These are phyloP conservation scores for Gallinago stenura DNA, from an alignment of 2,797 vertebrate genomes.

Conservation along the genomic window DNA sequence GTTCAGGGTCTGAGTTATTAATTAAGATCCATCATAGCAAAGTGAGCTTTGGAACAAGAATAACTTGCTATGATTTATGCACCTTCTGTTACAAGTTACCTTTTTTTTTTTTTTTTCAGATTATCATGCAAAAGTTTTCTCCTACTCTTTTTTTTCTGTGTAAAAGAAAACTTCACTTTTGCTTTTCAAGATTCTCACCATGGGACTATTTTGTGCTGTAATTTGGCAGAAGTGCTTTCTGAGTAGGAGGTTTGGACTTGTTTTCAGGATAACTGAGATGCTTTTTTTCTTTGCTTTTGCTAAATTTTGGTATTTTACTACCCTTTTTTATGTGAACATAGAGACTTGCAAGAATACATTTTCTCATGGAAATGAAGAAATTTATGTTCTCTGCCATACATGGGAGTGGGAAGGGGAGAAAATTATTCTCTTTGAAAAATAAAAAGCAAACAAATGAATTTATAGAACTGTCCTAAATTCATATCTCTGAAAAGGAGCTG, in stretches of 20 bases:
- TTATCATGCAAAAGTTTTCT: background rate
- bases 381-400: background rate
- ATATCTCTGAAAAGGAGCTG: background rate
- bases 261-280: conserved; percentile 22
- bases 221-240: conserved; percentile 33
- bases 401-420: background rate
- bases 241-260: conserved; percentile 45
- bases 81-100: background rate
- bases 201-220: conserved; percentile 1
- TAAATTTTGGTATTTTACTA: conserved; percentile 25
- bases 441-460: background rate
- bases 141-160: background rate
- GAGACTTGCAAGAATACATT: conserved; percentile 7
- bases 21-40: background rate
- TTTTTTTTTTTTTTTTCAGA: background rate
- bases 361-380: conserved; percentile 16
- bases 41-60: background rate
- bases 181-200: conserved; percentile 48
- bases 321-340: conserved; percentile 15
- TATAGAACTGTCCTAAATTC: background rate
- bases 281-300: background rate
- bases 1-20: background rate
- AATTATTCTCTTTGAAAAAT: background rate
- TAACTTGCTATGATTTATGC: background rate
- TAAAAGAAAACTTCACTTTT: background rate